phyloP scores from a whole-genome alignment of 2,797 vertebrate species.

The Champsocephalus gunnari region DNA sequence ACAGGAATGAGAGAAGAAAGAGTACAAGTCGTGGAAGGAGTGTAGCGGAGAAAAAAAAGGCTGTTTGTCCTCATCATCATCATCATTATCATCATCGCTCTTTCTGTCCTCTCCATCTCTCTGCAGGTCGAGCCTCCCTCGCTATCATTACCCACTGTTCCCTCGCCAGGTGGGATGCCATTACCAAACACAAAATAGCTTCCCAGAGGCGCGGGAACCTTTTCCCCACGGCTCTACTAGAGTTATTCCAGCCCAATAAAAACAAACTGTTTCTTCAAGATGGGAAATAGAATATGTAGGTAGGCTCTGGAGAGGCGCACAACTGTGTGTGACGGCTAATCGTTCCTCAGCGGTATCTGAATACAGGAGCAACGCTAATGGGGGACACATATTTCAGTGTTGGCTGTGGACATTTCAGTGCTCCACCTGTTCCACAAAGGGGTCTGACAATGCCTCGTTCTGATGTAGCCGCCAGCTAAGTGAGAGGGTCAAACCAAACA shows the following conservation, averaged over 20 bases:
- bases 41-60: constrained; percentile 26
- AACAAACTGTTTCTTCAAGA: constrained; percentile 55
- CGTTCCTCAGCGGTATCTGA: constrained; percentile 45
- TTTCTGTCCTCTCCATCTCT: constrained; percentile 33
- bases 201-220: constrained; percentile 42
- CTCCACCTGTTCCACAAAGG: constrained; percentile 47
- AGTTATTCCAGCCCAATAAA: constrained; percentile 67
- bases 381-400: constrained; percentile 49
- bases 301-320: constrained; percentile 45
- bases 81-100: constrained; percentile 43
- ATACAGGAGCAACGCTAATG: constrained; percentile 53
- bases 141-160: constrained; percentile 65
- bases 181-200: constrained; percentile 70
- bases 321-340: constrained; percentile 50
- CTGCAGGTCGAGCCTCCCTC: constrained; percentile 35
- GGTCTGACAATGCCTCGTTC: constrained; percentile 16
- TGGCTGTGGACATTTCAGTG: constrained; percentile 55
- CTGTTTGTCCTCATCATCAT: constrained; percentile 27
- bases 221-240: constrained; percentile 48
- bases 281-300: constrained; percentile 49
- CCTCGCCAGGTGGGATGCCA: constrained; percentile 60
- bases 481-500: constrained; percentile 31
- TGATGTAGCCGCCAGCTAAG: constrained; percentile 15
- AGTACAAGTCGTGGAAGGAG: constrained; percentile 20
- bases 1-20: constrained; percentile 20